Conservation (phyloP, 2,797 vertebrate genomes). For the Pangasius krempfi region DNA sequence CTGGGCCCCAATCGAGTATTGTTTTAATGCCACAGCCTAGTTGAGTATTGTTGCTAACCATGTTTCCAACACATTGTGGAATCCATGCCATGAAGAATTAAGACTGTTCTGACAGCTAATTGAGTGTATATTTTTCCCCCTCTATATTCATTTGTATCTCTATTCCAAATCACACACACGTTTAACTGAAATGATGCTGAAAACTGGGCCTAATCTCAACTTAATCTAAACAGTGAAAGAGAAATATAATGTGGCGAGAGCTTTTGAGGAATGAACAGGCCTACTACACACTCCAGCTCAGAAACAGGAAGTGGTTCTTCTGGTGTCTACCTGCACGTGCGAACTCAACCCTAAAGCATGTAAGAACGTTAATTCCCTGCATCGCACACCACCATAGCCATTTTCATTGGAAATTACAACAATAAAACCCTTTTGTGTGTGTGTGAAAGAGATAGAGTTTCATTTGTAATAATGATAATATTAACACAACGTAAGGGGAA, state of each 20-base stretch:
- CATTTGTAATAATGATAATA: constrained; percentile 21
- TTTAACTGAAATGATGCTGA: neutral
- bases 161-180: neutral
- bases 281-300: neutral
- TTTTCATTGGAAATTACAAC: constrained; percentile 55
- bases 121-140: neutral
- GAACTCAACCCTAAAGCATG: neutral
- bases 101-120: neutral
- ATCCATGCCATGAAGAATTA: neutral
- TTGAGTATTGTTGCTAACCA: neutral
- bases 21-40: neutral
- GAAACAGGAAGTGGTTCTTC: constrained; percentile 18
- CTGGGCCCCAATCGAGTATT: neutral
- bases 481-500: constrained; percentile 48
- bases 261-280: constrained; percentile 18
- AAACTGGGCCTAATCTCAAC: neutral
- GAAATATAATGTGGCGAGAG: neutral
- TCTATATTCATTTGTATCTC: neutral
- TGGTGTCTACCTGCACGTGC: constrained; percentile 11
- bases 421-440: constrained; percentile 12
- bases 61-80: neutral
- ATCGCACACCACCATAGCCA: neutral
- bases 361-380: constrained; percentile 67
- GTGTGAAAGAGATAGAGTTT: neutral
- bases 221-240: neutral